Percentiles rank a stretch among this genome's conserved stretches.
These are phyloP conservation scores for Zaprionus lineosus DNA, from an alignment of 2,888 invertebrate genomes.

Conservation along the genomic window DNA sequence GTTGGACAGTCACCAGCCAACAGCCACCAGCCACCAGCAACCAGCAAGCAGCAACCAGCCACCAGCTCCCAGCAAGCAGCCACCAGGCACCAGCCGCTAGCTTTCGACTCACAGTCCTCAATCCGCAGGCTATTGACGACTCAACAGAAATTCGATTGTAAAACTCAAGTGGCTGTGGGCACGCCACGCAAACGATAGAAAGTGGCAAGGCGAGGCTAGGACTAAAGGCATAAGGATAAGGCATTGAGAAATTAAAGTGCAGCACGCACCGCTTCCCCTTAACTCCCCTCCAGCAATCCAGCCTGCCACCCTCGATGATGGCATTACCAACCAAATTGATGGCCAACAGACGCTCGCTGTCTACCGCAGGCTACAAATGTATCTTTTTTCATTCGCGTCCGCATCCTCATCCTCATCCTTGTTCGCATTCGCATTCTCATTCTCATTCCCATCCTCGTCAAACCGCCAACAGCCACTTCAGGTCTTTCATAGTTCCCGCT, in stretches of 20 bases:
- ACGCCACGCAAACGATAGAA: slow-evolving; percentile 59
- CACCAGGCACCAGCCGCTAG: too few relatives aligned
- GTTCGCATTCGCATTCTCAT: background rate
- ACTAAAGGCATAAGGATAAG: slow-evolving; percentile 59
- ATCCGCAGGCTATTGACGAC: slow-evolving; percentile 41
- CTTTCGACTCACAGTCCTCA: too few relatives aligned
- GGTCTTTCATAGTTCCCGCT: slow-evolving; percentile 29
- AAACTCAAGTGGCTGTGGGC: slow-evolving; percentile 61
- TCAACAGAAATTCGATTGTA: slow-evolving; percentile 59
- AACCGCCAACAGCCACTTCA: slow-evolving; percentile 69
- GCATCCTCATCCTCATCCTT: slow-evolving; percentile 21
- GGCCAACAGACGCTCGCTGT: slow-evolving; percentile 74
- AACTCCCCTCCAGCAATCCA: slow-evolving; percentile 9
- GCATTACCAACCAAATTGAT: slow-evolving; percentile 67
- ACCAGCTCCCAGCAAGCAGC: too few relatives aligned
- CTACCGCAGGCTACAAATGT: slow-evolving; percentile 69
- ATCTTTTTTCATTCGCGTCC: slow-evolving; percentile 46
- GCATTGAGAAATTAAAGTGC: slow-evolving; percentile 77
- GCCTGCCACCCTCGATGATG: slow-evolving; percentile 4
- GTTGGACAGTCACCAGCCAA: too few relatives aligned
- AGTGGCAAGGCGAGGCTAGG: slow-evolving; percentile 39
- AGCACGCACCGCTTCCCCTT: slow-evolving; percentile 58
- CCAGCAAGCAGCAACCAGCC: too few relatives aligned
- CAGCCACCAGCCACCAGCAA: too few relatives aligned
- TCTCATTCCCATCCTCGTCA: slow-evolving; percentile 41